Conservation (phyloP, 2,113 vertebrate species). For the Zapornia atra region DNA sequence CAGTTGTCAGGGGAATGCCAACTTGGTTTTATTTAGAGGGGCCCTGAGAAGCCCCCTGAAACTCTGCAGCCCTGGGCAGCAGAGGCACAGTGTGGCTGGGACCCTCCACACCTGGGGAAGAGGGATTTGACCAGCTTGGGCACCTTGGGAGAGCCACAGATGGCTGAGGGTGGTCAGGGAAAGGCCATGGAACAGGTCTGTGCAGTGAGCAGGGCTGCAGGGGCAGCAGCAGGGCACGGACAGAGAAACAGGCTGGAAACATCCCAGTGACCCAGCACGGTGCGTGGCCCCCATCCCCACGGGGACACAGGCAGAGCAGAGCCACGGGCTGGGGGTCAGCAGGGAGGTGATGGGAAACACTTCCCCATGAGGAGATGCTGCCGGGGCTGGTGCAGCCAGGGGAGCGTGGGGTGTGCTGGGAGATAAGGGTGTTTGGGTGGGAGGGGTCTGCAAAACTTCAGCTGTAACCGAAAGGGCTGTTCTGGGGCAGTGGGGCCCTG, state of each 20-base stretch:
- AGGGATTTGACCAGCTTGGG: too few relatives aligned
- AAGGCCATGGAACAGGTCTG: too few relatives aligned
- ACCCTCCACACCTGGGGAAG: not conserved
- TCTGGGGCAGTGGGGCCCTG: not conserved
- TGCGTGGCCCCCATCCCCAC: accelerated
- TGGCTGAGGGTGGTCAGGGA: too few relatives aligned
- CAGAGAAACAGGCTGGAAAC: not conserved
- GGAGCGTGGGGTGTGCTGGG: accelerated
- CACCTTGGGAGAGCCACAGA: not conserved
- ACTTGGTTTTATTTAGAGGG: not conserved
- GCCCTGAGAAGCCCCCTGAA: not conserved
- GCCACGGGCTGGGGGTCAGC: accelerated
- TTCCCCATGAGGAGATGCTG: not conserved
- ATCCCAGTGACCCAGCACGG: accelerated
- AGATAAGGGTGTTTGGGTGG: not conserved
- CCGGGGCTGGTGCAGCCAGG: not conserved
- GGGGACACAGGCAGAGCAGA: not conserved
- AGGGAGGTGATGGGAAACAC: not conserved
- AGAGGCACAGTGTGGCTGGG: too few relatives aligned
- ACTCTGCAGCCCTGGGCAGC: not conserved
- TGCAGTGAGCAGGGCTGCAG: too few relatives aligned
- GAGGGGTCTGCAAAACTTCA: not conserved
- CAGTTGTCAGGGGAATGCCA: too few relatives aligned
- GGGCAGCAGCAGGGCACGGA: too few relatives aligned
- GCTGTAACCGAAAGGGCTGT: accelerated